A percentile compares a stretch with the other conserved stretches of the same genome.
phyloP scores from a whole-genome alignment of 92 coral and sea anemone species.

The Anthopleura xanthogrammica region DNA sequence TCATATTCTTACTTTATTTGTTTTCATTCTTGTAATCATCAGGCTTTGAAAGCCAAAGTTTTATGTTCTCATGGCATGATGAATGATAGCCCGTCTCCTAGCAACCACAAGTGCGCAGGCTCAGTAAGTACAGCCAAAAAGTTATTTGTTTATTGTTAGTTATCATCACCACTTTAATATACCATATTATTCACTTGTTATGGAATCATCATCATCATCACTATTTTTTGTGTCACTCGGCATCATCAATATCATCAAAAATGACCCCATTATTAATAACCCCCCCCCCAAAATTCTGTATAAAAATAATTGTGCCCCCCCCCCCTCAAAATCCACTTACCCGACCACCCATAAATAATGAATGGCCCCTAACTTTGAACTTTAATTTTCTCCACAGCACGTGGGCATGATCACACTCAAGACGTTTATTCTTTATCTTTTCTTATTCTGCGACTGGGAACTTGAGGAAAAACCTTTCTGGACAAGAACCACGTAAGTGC shows the following conservation, averaged over 20 bases:
- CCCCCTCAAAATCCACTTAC: too few species aligned
- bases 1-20: not conserved
- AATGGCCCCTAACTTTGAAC: not conserved
- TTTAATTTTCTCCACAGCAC: slow-evolving; percentile 50
- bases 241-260: too few species aligned
- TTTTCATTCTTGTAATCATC: not conserved
- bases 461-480: slow-evolving; percentile 85
- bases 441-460: slow-evolving; percentile 83
- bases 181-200: too few species aligned
- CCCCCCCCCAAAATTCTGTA: too few species aligned
- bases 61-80: slow-evolving; percentile 66
- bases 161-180: not conserved
- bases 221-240: too few species aligned
- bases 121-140: slow-evolving; percentile 44
- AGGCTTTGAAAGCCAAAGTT: slow-evolving; percentile 61
- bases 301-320: too few species aligned
- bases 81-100: slow-evolving; percentile 46
- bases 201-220: too few species aligned
- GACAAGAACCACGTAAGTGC: slow-evolving; percentile 83
- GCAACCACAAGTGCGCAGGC: slow-evolving; percentile 86
- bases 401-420: slow-evolving; percentile 71
- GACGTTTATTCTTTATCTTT: slow-evolving; percentile 65
- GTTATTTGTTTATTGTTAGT: not conserved
- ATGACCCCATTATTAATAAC: too few species aligned
- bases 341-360: too few species aligned